Base-by-base conservation (phyloP, 2,888 invertebrate species). In the Chrysodeixis includens region DNA sequence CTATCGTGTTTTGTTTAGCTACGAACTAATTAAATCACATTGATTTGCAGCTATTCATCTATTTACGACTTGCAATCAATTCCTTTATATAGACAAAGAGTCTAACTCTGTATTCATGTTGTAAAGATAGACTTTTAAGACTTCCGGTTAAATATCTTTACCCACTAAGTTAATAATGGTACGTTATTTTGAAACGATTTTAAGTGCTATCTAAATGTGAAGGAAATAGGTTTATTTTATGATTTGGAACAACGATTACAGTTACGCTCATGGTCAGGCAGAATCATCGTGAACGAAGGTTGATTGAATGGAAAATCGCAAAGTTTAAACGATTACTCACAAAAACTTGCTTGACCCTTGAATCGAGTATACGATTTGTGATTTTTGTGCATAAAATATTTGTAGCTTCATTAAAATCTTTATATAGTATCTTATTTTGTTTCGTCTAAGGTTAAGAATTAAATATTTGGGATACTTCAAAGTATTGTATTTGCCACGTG, bases 31-130 rank as follows among this genome's bases (percentile, higher is more conserved):
- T 66, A 60, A 60, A 66, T 52, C 14, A 55, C 9, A 64, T 59
- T 59, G 51, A 62, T 64, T 69, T 64, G 55, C 46, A 74, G 44
- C 18, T 71, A 62, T 71, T 71, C 71, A 62, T 71, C 20, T 70
- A 44, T 20, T 1, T 49, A 70, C 52, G 14, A 71, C 49, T 51
- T 35, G n/a, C 51, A 60, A 62, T 70, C 40, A 59, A 62, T 59
- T 53, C 22, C 55, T 59, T 14, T 62, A 46, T 18, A 69, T 22
- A 46, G 53, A 62, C 40, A 56, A 59, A 65, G 22, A 75, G 40
- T n/a, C 40, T 60, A 54, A 46, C 12, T 30, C 46, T 63, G 16
- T 56, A 30, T 51, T 46, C 54, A 52, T 57, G 54, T 40, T 60
- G 18, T 56, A 35, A 16, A 65, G 70, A 63, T 63, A 74, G 58